Percentiles rank a stretch among this genome's conserved stretches.
These are phyloP conservation scores for Sylvia borin DNA, from an alignment of 2,797 vertebrate species.

Conservation along the genomic window DNA sequence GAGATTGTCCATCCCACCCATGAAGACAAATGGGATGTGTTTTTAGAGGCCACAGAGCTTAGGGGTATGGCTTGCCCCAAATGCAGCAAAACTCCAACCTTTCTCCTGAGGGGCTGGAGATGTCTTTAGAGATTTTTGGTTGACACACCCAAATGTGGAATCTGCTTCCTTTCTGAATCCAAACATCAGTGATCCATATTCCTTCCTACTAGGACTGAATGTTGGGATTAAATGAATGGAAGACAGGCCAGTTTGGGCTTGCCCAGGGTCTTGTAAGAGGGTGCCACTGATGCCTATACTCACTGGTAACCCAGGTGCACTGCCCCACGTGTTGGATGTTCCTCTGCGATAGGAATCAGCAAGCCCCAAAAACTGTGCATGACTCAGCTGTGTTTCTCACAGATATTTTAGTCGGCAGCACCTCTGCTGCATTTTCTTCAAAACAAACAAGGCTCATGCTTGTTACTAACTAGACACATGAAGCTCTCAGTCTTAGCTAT, in stretches of 20 bases:
- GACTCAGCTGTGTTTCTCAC: not conserved
- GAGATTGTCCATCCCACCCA: not conserved
- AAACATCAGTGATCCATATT: not conserved
- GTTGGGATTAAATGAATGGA: not conserved
- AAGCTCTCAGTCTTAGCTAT: not conserved
- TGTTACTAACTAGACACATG: not conserved
- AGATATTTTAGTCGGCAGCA: not conserved
- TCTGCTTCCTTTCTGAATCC: not conserved
- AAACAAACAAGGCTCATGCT: not conserved
- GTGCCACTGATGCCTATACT: not conserved
- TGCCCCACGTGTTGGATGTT: accelerated
- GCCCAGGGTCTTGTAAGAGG: not conserved
- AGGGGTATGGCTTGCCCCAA: not conserved
- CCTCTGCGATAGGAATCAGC: not conserved
- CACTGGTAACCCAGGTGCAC: accelerated
- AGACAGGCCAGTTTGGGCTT: not conserved
- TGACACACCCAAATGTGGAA: not conserved
- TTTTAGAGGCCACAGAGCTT: not conserved
- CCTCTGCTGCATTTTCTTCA: not conserved
- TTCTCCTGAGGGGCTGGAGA: not conserved
- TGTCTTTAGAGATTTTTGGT: not conserved
- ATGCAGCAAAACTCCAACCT: not conserved
- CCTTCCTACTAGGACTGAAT: not conserved
- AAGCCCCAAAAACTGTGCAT: not conserved
- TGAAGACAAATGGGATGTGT: accelerated